Conservation (phyloP, 2,113 vertebrate species). For the Centropus unirufus region DNA sequence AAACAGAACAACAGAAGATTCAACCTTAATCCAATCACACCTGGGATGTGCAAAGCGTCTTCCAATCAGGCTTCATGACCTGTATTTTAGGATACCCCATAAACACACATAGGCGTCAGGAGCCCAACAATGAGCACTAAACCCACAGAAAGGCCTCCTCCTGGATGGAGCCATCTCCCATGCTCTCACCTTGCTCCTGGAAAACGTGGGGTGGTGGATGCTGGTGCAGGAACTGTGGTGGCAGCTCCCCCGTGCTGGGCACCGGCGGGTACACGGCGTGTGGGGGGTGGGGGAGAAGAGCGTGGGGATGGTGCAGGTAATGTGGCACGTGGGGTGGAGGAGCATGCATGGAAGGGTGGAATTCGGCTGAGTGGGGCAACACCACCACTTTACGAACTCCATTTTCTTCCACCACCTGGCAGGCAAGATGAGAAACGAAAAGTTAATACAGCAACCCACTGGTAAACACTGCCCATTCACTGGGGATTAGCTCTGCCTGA, state of each 20-base stretch:
- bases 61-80: not conserved
- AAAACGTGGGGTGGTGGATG: conserved; percentile 76
- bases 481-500: too few relatives aligned
- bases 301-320: conserved; percentile 70
- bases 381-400: conserved; percentile 83
- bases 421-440: not conserved
- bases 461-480: accelerated
- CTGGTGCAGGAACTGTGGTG: conserved; percentile 77
- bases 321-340: conserved; percentile 73
- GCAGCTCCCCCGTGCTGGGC: conserved; percentile 72
- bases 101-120: not conserved
- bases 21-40: accelerated
- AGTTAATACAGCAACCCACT: not conserved
- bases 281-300: conserved; percentile 71
- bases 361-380: conserved; percentile 80
- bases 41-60: accelerated
- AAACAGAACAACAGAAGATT: not conserved
- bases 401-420: conserved; percentile 83
- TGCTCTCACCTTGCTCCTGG: conserved; percentile 76
- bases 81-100: not conserved
- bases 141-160: not conserved
- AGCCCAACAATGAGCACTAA: not conserved
- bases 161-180: not conserved
- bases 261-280: conserved; percentile 73
- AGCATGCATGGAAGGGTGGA: conserved; percentile 75